Evolutionary conservation across 1,140 invertebrate species (phyloP).

Genomic region (Acyrthosiphon pisum): DNA sequence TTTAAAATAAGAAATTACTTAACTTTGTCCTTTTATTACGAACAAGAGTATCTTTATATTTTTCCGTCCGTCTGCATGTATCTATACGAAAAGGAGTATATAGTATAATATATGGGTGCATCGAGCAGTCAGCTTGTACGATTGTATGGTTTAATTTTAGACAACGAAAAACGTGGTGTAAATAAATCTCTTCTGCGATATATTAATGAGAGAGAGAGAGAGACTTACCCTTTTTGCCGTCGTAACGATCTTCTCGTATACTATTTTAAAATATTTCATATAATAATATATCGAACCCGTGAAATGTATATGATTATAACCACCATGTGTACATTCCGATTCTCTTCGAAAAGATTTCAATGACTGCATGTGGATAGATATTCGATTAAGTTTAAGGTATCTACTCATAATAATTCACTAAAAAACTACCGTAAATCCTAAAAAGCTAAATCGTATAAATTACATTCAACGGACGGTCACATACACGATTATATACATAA

Average conservation of each 20-base stretch:
- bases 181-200: background rate
- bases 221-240: background rate
- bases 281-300: background rate
- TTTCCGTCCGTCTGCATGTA: background rate
- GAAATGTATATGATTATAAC: background rate
- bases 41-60: background rate
- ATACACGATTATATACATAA: no score
- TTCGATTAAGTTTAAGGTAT: background rate
- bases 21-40: background rate
- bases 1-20: conserved; percentile 29
- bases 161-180: background rate
- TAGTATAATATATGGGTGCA: background rate
- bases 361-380: background rate
- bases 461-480: no score
- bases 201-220: background rate
- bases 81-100: background rate
- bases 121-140: background rate
- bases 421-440: background rate
- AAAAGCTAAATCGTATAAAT: background rate
- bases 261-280: conserved; percentile 36
- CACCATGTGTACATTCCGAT: background rate
- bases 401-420: background rate
- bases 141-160: conserved; percentile 32
- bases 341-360: background rate
- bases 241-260: background rate